phyloP scores from a whole-genome alignment of 1,140 invertebrate genomes.

The Maconellicoccus hirsutus region DNA sequence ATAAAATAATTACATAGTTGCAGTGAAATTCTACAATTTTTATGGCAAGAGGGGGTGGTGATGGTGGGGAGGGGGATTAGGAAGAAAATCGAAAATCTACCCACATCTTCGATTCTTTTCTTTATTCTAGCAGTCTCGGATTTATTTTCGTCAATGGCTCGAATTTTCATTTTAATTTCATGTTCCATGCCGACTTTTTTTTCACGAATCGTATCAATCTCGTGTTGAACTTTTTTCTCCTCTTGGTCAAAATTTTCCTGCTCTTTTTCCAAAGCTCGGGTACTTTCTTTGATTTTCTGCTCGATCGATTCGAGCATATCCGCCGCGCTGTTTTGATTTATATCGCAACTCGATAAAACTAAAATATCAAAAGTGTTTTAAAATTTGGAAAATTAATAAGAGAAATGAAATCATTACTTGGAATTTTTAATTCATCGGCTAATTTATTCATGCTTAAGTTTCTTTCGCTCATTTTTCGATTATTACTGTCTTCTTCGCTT shows the following conservation, averaged over 20 bases:
- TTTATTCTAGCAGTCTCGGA: slow-evolving; percentile 32
- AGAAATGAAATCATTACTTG: background rate
- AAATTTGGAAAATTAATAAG: background rate
- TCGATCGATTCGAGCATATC: slow-evolving; percentile 24
- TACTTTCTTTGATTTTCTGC: slow-evolving; percentile 17
- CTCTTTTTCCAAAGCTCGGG: slow-evolving; percentile 26
- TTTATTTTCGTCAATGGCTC: slow-evolving; percentile 38
- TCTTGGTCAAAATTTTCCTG: slow-evolving; percentile 28
- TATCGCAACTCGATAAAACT: background rate
- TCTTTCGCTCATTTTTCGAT: slow-evolving; percentile 31
- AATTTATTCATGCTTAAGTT: slow-evolving; percentile 32
- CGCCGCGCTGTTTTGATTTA: slow-evolving; percentile 11
- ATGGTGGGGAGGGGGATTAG: too few species aligned
- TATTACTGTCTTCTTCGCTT: slow-evolving; percentile 34
- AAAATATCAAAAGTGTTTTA: background rate
- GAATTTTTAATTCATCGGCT: slow-evolving; percentile 27
- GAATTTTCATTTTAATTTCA: slow-evolving; percentile 35
- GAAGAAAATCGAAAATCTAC: slow-evolving; percentile 14
- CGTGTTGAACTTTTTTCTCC: slow-evolving; percentile 37
- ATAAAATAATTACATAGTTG: background rate
- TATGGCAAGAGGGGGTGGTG: too few species aligned
- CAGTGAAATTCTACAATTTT: background rate
- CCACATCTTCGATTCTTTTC: slow-evolving; percentile 31
- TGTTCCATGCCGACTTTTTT: slow-evolving; percentile 37
- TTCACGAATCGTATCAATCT: slow-evolving; percentile 38